Base-by-base conservation (phyloP, 2,797 vertebrate genomes). In the Nannoperca obscura region DNA sequence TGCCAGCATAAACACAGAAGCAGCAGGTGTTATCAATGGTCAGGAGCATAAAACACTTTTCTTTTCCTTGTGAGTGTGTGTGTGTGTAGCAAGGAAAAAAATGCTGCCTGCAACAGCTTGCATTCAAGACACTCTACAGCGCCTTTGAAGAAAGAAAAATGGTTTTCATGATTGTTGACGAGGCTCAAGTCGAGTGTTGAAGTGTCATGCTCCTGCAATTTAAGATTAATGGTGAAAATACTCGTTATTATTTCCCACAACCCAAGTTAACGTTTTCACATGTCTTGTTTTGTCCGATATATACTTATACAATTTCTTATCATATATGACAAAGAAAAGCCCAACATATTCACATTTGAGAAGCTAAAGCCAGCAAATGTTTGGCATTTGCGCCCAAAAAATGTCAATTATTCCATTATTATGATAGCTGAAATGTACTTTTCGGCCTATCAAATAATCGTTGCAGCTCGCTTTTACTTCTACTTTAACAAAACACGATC, bases 71-170 rank as follows among this genome's bases (percentile, higher is more conserved):
- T 36, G 19, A 11, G 55, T 36, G 36, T 44, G 59, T 24, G 58
- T 42, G 19, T 8, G 36, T 20, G 55, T 13, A 34, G 30, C 0
- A 9, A 52, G 19, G 44, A 8, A 55, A 49, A 61, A 72, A 58
- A 13, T 55, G 67, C 7, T 74, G 55, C 90, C 58, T 83, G 87
- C 78, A 83, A 64, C 80, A 86, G 82, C 87, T 80, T 85, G 89
- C 52, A 57, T 68, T 60, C 2, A 14, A 14, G 20, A n/a, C 24
- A 15, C 58, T 55, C 22, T 47, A 42, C 7, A 57, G 54, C 40
- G 8, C 66, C 64, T 71, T 64, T 65, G 36, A 63, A 78, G 30
- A 7, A 46, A 53, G 34, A 64, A n/a, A 66, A 30, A 47, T 2
- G 2, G 68, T 71, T 46, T 54, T 78, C 17, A 46, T 36, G 22